Conservation (phyloP, 2,113 vertebrate genomes). For the Eulemur macaco region DNA sequence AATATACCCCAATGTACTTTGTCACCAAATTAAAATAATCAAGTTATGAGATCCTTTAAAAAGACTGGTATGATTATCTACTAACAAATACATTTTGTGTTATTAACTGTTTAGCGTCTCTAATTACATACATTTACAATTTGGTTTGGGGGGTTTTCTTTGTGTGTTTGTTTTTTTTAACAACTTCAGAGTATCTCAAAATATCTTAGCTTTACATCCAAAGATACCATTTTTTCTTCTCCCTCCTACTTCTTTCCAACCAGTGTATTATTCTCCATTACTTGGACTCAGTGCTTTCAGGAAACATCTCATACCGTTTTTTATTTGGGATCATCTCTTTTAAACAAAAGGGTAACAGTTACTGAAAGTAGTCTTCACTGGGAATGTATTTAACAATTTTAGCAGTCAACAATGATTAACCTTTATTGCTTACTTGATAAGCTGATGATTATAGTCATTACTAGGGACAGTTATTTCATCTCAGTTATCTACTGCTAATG, state of each 20-base stretch:
- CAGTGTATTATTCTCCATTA: neutral
- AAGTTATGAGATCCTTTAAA: neutral
- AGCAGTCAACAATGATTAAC: neutral
- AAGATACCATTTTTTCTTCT: neutral
- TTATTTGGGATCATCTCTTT: neutral
- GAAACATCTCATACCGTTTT: neutral
- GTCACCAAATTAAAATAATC: slow-evolving; percentile 47
- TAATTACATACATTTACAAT: slow-evolving; percentile 26
- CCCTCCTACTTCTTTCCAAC: neutral
- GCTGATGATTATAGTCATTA: neutral
- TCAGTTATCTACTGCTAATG: neutral
- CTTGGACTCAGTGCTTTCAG: neutral
- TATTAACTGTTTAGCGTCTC: neutral
- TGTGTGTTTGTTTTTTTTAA: neutral
- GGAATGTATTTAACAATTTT: neutral
- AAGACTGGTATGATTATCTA: neutral
- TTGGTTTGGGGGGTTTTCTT: neutral
- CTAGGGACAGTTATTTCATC: neutral
- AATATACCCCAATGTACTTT: neutral
- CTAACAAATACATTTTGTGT: neutral
- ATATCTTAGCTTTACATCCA: neutral
- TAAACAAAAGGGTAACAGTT: neutral
- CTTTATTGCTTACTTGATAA: neutral
- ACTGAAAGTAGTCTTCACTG: neutral
- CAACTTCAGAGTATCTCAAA: neutral